Base-by-base conservation (phyloP, 2,888 invertebrate genomes). In the Mimas tiliae region DNA sequence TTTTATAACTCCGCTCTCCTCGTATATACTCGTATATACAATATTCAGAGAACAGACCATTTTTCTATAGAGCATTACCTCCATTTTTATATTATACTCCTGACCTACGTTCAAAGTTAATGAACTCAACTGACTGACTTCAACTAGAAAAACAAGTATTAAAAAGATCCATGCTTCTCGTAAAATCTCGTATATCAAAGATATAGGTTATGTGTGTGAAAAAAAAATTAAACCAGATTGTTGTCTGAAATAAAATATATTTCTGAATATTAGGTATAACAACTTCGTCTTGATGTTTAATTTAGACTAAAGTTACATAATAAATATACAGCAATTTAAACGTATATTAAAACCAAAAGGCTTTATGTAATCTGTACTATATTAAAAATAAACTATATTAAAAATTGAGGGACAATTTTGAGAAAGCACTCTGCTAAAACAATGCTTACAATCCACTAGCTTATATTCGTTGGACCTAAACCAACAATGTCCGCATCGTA, bases 401-500 rank as follows among this genome's bases (percentile, higher is more conserved):
- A 53, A 53, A 21, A 42, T 38, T 12, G 14, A 14, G 16, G 42
- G 38, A 50, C 12, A 38, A 58, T 19, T 19, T 19, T 19, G 0
- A 58, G 38, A 58, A 58, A 12, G 19, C 42, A 38, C 58, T 58
- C 58, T 16, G 42, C 19, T 58, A 58, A 42, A 38, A 58, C 53
- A 53, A 58, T 42, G 42, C 11, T 19, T 42, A 58, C 19, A 42
- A 3, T 16, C 19, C 6, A 11, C 19, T 12, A 19, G 33, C 8
- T 19, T 42, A 12, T 21, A 38, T 9, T 38, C 55, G 9, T 55
- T 42, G 38, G 58, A 12, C 27, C 51, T 62, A n/a, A 62, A 52
- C 62, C 64, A 69, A 55, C 66, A 53, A 16, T 65, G 65, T 11
- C 72, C 67, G 33, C 76, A 76, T 14, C 62, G 67, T n/a, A 66